Percentiles rank a stretch among this genome's conserved stretches.
Evolutionary conservation across 2,113 vertebrate genomes (phyloP).

Genomic region (Bucco capensis): DNA sequence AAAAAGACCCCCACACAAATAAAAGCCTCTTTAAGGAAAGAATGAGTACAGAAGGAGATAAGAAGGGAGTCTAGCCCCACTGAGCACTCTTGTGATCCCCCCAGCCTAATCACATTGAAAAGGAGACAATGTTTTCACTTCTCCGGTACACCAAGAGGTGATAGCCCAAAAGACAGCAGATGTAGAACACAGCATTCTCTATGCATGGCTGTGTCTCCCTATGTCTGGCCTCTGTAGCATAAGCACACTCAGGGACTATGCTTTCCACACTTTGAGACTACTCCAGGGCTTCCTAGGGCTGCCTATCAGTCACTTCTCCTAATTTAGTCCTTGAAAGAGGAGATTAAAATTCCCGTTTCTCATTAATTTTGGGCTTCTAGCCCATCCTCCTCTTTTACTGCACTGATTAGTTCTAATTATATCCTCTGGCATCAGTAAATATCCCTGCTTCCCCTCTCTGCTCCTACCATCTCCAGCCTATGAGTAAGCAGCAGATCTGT

Average conservation of each 20-base stretch:
- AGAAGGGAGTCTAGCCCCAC: not conserved
- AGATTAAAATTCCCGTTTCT: not conserved
- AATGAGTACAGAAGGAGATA: not conserved
- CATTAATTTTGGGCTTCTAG: not conserved
- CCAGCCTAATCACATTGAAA: not conserved
- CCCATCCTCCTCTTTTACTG: not conserved
- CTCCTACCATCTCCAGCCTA: not conserved
- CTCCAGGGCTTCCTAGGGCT: not conserved
- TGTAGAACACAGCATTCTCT: not conserved
- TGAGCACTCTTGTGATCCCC: not conserved
- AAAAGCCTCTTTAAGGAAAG: not conserved
- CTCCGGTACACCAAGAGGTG: not conserved
- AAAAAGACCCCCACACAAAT: not conserved
- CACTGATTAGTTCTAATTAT: not conserved
- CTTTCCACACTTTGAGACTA: not conserved
- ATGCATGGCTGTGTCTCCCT: not conserved
- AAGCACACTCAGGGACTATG: not conserved
- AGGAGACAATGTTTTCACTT: not conserved
- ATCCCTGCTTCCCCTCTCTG: not conserved
- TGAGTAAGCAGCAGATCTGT: not conserved
- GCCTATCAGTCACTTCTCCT: not conserved
- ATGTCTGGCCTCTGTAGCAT: not conserved
- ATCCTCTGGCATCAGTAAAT: not conserved
- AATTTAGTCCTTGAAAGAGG: not conserved
- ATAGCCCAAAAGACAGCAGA: not conserved